Evolutionary conservation across 2,113 vertebrate genomes (phyloP), one percentile per base, ranked within the genome.

Genomic region (Mugil cephalus): DNA sequence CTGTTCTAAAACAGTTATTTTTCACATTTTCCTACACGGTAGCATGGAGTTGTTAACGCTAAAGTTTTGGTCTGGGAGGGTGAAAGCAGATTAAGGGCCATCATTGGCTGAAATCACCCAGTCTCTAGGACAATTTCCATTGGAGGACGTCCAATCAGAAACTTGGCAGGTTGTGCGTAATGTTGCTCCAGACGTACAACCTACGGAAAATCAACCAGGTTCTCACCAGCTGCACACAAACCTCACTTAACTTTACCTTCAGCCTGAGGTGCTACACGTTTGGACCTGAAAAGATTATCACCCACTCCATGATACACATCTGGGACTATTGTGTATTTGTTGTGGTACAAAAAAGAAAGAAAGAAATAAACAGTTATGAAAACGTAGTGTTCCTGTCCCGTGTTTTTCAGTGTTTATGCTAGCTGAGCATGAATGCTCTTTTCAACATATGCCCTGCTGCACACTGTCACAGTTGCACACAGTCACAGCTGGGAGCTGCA

Each of bases 401-500:
- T 77, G 10, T 77, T 48, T 70, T n/a, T 55, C 18, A 46, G 53
- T 62, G 24, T 40, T 63, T 66, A 24, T 19, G 48, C 62, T 55
- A 69, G 60, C 55, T 30, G 67, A 63, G 69, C 67, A 40, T 24
- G 15, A 46, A 48, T 71, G 42, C 48, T 68, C 18, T 63, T 52
- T 71, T 68, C 63, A 14, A 67, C 47, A 68, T 71, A 7, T 21
- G 36, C 55, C 30, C 18, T 56, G 14, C 21, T 74, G 56, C 77
- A 68, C 62, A 24, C 48, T 68, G 50, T 67, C 61, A 35, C 30
- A 56, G 19, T 19, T 54, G 43, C 39, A 64, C 67, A 66, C 24
- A 46, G 45, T 62, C 72, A 61, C 81, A 76, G 73, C 69, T 77
- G 63, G 78, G 80, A 35, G 51, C 81, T 84, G 59, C 68, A 59